These are phyloP conservation scores for Nixonia krombeini DNA, from an alignment of 1,140 invertebrate species.

Conservation along the genomic window DNA sequence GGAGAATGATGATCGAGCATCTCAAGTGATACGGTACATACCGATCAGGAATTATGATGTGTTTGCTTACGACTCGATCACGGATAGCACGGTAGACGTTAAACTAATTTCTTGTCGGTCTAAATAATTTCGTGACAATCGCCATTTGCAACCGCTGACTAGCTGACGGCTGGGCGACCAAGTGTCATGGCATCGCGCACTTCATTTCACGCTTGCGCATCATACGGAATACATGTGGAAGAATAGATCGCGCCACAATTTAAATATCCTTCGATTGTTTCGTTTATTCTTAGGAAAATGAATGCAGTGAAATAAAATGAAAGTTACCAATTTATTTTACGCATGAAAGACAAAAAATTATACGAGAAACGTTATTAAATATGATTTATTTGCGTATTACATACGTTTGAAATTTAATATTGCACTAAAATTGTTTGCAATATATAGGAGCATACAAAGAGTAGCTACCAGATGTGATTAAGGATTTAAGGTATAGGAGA, in stretches of 20 bases:
- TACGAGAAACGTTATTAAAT: no score
- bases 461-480: no score
- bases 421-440: no score
- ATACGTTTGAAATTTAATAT: no score
- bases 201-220: not conserved
- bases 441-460: no score
- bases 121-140: constrained; percentile 63
- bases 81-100: constrained; percentile 52
- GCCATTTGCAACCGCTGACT: constrained; percentile 70
- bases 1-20: not conserved
- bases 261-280: no score
- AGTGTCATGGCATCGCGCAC: constrained; percentile 45
- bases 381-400: no score
- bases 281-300: no score
- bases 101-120: constrained; percentile 61
- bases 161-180: constrained; percentile 46
- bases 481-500: no score
- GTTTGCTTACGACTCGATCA: constrained; percentile 51
- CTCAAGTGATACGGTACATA: constrained; percentile 38
- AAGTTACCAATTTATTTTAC: no score
- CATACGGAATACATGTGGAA: not conserved
- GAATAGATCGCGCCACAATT: no score
- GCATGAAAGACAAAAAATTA: no score
- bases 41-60: constrained; percentile 48
- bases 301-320: not conserved